Evolutionary conservation across 2,888 invertebrate genomes (phyloP), one percentile per base, ranked within the genome.

Genomic region (Dugesia japonica): DNA sequence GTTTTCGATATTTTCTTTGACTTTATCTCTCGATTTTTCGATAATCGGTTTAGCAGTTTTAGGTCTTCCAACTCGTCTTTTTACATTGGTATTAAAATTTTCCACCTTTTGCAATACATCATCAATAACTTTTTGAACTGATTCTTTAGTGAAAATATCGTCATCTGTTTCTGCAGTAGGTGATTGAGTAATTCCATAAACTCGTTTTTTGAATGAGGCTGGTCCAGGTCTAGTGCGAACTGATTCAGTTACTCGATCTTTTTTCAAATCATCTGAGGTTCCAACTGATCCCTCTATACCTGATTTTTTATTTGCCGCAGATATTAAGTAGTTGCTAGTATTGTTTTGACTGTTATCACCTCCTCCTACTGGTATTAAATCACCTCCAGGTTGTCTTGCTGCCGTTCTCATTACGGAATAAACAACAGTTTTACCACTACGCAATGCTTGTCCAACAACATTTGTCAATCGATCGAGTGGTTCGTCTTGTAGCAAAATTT

Each of bases 391-490:
- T 20, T 76, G 76, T 26, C 76, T 74, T 9, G 76, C 76, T 1
- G 76, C 76, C 4, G 77, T 33, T 17, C 77, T 27, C 77, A 77
- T 42, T 13, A 77, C 77, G 1, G 76, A 77, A 42, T 77, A 77
- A 26, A 77, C 75, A 4, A 77, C 76, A 26, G 38, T 38, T 26
- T 77, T 77, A 1, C 77, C 77, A n/a, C 20, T 23, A 9, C 75
- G 77, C 31, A 77, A 31, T 1, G 77, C 75, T 23, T 77, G 77
- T n/a, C 77, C 77, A 26, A 77, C 42, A 23, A 77, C 75, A 26
- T 76, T 76, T 13, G 75, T 26, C 26, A 77, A 28, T 38, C 33
- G 27, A 23, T 74, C 74, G 20, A 74, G 23, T 20, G 74, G 74
- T 7, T 74, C 74, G n/a, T 74, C 74, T 9, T 28, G 74, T 9